phyloP scores from a whole-genome alignment of 2,888 invertebrate species.

The Agonopterix subpropinquella region DNA sequence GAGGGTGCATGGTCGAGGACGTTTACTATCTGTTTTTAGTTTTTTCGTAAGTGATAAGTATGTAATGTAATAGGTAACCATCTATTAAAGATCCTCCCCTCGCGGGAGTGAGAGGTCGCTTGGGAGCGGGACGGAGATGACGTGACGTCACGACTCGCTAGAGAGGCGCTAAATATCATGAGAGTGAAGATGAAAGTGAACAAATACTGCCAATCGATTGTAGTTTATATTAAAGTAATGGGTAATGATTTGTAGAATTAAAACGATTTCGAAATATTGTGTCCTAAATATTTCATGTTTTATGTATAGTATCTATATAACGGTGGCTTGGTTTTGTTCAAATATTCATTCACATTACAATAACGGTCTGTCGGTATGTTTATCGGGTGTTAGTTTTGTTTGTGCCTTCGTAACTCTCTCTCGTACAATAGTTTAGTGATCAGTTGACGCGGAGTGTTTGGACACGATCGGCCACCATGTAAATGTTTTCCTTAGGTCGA shows the following conservation, averaged over 20 bases:
- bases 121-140: neutral
- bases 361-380: neutral
- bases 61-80: neutral
- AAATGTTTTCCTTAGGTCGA: conserved; percentile 57
- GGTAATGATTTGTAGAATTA: conserved; percentile 66
- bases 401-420: conserved; percentile 11
- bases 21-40: conserved; percentile 6
- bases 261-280: conserved; percentile 65
- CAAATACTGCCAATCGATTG: conserved; percentile 73
- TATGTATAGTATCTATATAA: conserved; percentile 62
- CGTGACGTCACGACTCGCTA: neutral
- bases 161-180: conserved; percentile 42
- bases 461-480: conserved; percentile 31
- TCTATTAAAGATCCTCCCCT: neutral
- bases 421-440: conserved; percentile 14
- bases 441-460: conserved; percentile 14
- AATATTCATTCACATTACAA: too few relatives aligned
- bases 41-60: conserved; percentile 8
- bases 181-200: conserved; percentile 45
- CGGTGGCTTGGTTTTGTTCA: conserved; percentile 38
- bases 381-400: conserved; percentile 17
- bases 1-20: conserved; percentile 8
- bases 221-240: conserved; percentile 60
- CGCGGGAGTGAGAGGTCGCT: neutral
- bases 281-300: conserved; percentile 61